Evolutionary conservation across 2,797 vertebrate species (phyloP).

Genomic region (Sebastes kiyomatsui): DNA sequence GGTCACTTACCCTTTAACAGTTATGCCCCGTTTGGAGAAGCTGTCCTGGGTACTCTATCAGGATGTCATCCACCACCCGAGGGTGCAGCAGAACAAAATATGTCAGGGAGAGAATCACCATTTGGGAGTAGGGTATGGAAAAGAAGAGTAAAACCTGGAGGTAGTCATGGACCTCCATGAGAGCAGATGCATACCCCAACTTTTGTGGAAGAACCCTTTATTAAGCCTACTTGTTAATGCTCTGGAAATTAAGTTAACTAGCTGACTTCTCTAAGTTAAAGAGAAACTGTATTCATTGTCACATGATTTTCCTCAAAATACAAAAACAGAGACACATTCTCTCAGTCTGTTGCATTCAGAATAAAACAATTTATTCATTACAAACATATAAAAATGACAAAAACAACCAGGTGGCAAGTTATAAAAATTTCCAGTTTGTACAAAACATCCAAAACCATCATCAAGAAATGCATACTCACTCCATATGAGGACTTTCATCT

Average conservation of each 20-base stretch:
- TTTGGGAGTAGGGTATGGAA: background rate
- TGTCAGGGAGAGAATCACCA: background rate
- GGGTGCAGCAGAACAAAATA: background rate
- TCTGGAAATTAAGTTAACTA: background rate
- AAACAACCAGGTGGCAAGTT: slow-evolving; percentile 69
- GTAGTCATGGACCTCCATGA: background rate
- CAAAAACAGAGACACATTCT: background rate
- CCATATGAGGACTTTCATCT: slow-evolving; percentile 56
- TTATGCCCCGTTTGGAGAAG: background rate
- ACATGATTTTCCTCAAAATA: background rate
- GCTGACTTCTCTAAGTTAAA: background rate
- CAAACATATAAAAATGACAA: slow-evolving; percentile 83
- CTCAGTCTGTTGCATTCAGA: slow-evolving; percentile 41
- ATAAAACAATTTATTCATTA: slow-evolving; percentile 83
- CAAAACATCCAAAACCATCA: slow-evolving; percentile 74
- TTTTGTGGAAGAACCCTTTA: background rate
- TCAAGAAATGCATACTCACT: slow-evolving; percentile 64
- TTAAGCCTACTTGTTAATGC: background rate
- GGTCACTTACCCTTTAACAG: background rate
- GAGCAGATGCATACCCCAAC: background rate
- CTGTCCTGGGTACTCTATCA: background rate
- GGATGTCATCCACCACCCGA: background rate
- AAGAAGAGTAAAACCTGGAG: background rate
- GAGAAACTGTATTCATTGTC: background rate
- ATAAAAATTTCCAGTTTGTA: slow-evolving; percentile 80